phyloP scores from a whole-genome alignment of 2,797 vertebrate genomes.

The Trachops cirrhosus region DNA sequence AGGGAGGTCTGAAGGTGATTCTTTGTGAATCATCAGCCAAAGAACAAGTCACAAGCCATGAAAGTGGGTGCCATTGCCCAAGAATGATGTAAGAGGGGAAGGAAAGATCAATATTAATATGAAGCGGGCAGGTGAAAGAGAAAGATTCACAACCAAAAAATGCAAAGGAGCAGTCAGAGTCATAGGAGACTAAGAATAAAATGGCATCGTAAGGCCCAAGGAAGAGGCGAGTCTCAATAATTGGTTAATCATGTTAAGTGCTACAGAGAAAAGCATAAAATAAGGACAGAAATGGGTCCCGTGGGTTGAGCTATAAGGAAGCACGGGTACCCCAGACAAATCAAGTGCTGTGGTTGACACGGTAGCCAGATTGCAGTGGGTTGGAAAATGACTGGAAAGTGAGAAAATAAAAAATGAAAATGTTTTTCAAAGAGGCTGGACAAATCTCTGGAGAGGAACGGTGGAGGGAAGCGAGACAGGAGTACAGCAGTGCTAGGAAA shows the following conservation, averaged over 20 bases:
- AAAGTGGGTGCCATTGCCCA: background rate
- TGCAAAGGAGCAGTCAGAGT: background rate
- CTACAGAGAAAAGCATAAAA: background rate
- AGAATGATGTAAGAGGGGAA: background rate
- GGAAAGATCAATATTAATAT: background rate
- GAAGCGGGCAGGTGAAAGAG: background rate
- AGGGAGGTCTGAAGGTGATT: background rate
- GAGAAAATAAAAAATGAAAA: background rate
- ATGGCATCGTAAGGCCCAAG: background rate
- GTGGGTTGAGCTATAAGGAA: background rate
- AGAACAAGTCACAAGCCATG: background rate
- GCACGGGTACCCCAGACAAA: background rate
- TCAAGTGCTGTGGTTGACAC: rapidly evolving
- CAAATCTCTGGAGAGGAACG: background rate
- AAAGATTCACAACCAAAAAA: background rate
- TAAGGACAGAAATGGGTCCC: background rate
- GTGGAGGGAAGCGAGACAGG: rapidly evolving
- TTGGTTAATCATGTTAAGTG: background rate
- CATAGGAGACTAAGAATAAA: background rate
- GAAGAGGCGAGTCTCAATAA: background rate
- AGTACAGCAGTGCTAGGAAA: too few relatives aligned
- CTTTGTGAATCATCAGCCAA: background rate
- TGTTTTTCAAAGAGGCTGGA: background rate
- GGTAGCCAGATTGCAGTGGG: background rate
- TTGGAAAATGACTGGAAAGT: background rate